Evolutionary conservation across 2,113 vertebrate species (phyloP).

Genomic region (Athene cunicularia): DNA sequence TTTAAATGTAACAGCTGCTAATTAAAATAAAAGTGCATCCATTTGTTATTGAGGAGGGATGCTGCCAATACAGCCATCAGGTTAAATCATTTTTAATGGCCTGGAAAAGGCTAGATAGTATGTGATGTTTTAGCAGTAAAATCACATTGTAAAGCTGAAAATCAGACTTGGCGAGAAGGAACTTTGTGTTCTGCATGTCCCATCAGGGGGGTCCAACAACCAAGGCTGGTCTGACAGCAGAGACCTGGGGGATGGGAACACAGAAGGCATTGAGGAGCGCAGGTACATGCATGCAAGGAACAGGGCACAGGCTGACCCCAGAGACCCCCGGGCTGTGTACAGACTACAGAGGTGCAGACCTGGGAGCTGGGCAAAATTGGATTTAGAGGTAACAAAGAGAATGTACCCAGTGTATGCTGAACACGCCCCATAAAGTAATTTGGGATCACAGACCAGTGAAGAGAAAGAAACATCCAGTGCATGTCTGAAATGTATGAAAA

Average conservation of each 20-base stretch:
- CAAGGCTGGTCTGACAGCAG: background rate
- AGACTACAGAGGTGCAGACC: background rate
- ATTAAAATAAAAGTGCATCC: background rate
- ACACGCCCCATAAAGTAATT: background rate
- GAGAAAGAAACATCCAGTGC: background rate
- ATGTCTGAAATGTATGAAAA: background rate
- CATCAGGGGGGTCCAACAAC: background rate
- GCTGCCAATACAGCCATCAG: background rate
- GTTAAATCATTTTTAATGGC: background rate
- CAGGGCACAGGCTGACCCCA: background rate
- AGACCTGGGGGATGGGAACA: background rate
- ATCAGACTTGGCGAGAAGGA: background rate
- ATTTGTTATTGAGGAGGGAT: background rate
- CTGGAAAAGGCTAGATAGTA: background rate
- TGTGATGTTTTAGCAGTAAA: background rate
- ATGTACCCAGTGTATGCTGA: fast-evolving
- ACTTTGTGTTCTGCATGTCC: background rate
- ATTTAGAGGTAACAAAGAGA: background rate
- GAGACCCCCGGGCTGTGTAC: background rate
- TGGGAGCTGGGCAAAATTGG: background rate
- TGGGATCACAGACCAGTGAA: background rate
- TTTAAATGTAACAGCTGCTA: background rate
- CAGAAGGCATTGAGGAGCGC: fast-evolving
- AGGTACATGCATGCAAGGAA: background rate
- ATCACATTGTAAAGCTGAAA: background rate